These are phyloP conservation scores for Pocillopora meandrina DNA, from an alignment of 92 coral and sea anemone genomes.

Conservation along the genomic window DNA sequence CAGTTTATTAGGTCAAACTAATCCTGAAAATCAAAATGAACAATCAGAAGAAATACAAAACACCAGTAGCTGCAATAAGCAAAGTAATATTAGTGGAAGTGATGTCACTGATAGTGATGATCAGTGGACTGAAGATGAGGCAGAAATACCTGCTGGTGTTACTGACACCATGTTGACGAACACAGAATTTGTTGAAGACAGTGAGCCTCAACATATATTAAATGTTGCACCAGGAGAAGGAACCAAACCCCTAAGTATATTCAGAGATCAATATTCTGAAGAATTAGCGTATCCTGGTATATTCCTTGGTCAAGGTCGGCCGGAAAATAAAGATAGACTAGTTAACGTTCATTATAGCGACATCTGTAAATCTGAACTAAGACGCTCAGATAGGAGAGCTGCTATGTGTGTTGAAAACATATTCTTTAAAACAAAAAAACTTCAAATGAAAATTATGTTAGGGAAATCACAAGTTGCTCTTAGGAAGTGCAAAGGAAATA, in stretches of 20 bases:
- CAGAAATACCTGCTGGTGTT: constrained; percentile 58
- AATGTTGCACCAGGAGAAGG: not conserved
- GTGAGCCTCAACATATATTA: constrained; percentile 34
- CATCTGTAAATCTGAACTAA: constrained; percentile 29
- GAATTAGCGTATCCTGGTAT: not conserved
- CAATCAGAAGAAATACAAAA: constrained; percentile 1
- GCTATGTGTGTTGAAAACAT: constrained; percentile 21
- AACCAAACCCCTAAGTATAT: too few species aligned
- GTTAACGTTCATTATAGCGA: too few species aligned
- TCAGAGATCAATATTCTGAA: too few species aligned
- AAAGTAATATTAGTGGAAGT: not conserved
- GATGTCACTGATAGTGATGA: not conserved
- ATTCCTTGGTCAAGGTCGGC: too few species aligned
- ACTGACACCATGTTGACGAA: constrained; percentile 57
- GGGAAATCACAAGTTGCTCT: constrained; percentile 32
- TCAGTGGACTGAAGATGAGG: constrained; percentile 34
- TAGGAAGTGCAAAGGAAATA: constrained; percentile 39
- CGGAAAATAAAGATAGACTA: too few species aligned
- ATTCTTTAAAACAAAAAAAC: constrained; percentile 42
- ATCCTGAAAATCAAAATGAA: constrained; percentile 7
- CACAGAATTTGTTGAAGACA: constrained; percentile 12
- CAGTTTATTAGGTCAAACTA: constrained; percentile 9
- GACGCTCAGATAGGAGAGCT: constrained; percentile 11
- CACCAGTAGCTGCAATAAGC: not conserved
- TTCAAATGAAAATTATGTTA: constrained; percentile 37